Evolutionary conservation across 1,140 invertebrate genomes (phyloP), one percentile per base, ranked within the genome.

Genomic region (Drosophila kanapiae): DNA sequence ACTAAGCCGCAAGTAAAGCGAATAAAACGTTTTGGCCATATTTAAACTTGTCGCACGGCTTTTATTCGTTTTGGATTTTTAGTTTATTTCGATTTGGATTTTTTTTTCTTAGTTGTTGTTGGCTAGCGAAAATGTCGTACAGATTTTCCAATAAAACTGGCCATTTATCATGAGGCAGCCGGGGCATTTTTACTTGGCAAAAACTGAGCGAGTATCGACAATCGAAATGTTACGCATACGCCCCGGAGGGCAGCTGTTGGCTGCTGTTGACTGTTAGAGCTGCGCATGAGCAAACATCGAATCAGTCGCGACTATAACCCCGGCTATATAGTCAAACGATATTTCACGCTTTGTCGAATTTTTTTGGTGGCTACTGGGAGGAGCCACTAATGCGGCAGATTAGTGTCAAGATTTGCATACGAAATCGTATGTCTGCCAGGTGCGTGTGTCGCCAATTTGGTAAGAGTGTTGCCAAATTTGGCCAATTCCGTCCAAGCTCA

Each of bases 341-440:
- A 77, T 87, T 90, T 90, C 85, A 90, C 85, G 85, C 87, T 90
- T 90, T 88, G 84, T 84, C 81, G 88, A 54, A 40, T 58, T 61
- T 35, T 27, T n/a, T 37, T n/a, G n/a, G 23, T 78, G 71, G 65
- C 51, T 68, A 40, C 38, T 54, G 83, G 84, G 84, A 88, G 85
- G 76, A 90, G 85, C 75, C 54, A 63, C 67, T 82, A 76, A 80
- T 77, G 68, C 57, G 54, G 54, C 72, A 84, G 85, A 86, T 91
- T 91, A 91, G 78, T 91, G 90, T 91, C 90, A 91, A 90, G 77
- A 91, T 91, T 91, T 91, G 90, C 90, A 91, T 91, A 91, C 76
- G 75, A 77, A 91, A 78, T 80, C 82, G 75, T 90, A 86, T 81
- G 75, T 91, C 86, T 78, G 74, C 63, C 58, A 67, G 58, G 64